These are phyloP conservation scores for Eumeta japonica DNA, from an alignment of 1,140 invertebrate species.

Conservation along the genomic window DNA sequence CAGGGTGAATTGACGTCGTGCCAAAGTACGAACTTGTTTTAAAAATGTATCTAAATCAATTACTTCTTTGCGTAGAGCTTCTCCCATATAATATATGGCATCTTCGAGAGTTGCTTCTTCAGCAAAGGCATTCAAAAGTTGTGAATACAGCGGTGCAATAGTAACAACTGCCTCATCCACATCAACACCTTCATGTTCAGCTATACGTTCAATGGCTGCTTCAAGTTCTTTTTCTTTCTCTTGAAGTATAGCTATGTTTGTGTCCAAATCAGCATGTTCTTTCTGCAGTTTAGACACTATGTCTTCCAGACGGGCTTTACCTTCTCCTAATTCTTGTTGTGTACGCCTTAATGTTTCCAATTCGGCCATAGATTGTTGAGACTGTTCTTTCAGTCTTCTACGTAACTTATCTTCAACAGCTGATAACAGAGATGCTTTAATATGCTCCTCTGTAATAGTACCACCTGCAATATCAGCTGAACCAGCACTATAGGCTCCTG, in stretches of 20 bases:
- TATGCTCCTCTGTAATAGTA: conserved; percentile 93
- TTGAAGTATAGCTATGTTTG: conserved; percentile 78
- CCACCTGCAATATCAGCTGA: conserved; percentile 59
- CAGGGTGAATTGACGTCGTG: conserved; percentile 93
- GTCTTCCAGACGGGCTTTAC: conserved; percentile 79
- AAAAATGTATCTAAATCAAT: conserved; percentile 96
- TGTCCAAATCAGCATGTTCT: conserved; percentile 83
- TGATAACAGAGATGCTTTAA: conserved; percentile 87
- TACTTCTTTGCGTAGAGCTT: conserved; percentile 87
- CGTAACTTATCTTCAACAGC: conserved; percentile 94
- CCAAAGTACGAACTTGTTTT: conserved; percentile 93
- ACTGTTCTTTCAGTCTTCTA: conserved; percentile 82
- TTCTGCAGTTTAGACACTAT: conserved; percentile 80
- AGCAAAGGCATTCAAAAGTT: conserved; percentile 93
- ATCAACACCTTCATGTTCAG: conserved; percentile 79
- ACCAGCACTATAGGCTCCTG: conserved; percentile 30
- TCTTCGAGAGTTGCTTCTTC: conserved; percentile 98
- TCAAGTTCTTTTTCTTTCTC: conserved; percentile 87
- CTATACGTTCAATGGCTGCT: conserved; percentile 74
- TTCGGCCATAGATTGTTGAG: conserved; percentile 87
- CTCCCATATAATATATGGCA: conserved; percentile 97
- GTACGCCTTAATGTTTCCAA: conserved; percentile 87
- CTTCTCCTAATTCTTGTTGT: conserved; percentile 83
- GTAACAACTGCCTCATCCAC: conserved; percentile 97
- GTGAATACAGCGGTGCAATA: conserved; percentile 93